phyloP scores from a whole-genome alignment of 2,113 vertebrate genomes.

The Xenopus borealis region DNA sequence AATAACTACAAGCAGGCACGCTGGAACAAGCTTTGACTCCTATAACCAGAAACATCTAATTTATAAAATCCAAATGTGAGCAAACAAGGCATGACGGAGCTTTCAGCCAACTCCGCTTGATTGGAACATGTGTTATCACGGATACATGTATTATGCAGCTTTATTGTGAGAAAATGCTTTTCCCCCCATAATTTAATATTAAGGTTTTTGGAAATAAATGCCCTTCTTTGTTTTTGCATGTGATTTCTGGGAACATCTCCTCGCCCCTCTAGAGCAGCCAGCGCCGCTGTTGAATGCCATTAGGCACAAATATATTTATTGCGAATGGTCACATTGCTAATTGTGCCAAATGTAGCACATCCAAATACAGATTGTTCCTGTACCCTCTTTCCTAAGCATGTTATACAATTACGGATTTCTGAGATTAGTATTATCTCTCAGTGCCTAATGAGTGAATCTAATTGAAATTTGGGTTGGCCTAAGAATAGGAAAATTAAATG shows the following conservation, averaged over 20 bases:
- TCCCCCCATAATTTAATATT: too few species aligned
- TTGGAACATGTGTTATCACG: too few species aligned
- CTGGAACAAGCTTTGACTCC: too few species aligned
- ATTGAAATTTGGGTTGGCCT: slow-evolving; percentile 25
- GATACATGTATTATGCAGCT: too few species aligned
- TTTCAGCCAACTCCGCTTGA: too few species aligned
- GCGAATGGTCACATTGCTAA: slow-evolving; percentile 4
- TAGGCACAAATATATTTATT: slow-evolving; percentile 19
- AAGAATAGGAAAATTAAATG: slow-evolving; percentile 6
- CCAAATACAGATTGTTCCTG: slow-evolving; percentile 10
- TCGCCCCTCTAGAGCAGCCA: not conserved
- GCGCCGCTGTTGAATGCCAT: slow-evolving; percentile 3
- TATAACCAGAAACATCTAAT: too few species aligned
- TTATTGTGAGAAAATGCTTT: too few species aligned
- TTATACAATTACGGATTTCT: slow-evolving; percentile 17
- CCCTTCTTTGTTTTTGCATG: not conserved
- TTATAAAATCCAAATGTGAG: too few species aligned
- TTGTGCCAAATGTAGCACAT: slow-evolving; percentile 17
- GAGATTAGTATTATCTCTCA: slow-evolving; percentile 26
- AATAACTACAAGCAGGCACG: too few species aligned
- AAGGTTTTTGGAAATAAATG: too few species aligned
- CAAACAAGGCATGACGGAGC: too few species aligned
- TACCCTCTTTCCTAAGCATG: not conserved
- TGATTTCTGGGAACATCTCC: not conserved
- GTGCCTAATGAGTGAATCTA: slow-evolving; percentile 35